Base-by-base conservation (phyloP, 2,113 vertebrate species). In the Indri indri region DNA sequence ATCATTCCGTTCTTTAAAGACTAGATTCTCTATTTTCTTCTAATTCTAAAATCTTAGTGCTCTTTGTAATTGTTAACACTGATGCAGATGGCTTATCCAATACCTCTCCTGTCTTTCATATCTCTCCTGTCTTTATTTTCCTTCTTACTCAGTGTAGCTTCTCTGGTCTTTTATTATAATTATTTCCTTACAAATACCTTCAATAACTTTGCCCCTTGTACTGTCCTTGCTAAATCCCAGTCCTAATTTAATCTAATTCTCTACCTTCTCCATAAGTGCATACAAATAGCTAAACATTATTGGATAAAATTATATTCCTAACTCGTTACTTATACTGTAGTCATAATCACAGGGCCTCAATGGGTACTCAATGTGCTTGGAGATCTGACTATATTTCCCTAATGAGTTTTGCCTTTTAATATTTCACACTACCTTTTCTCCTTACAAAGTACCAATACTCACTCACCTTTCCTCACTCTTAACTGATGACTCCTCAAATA, bases 11-110 rank as follows among this genome's bases (percentile, higher is more conserved):
- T 88, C 18, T 84, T 94, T 87, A 79, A 88, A 85, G n/a, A 54
- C 17, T 91, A 45, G 17, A 30, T 80, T 14, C 47, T 88, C 27
- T 77, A 59, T 96, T 93, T 85, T 87, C 34, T 96, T 97, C 77
- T 91, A 42, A 34, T 65, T 65, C 52, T 34, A 92, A 27, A 82
- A 34, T 73, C 18, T 65, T 85, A 40, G 2, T 14, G 5, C n/a
- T 88, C 10, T 91, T 71, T 40, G 42, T 82, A 8, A 71, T 89
- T 85, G 81, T 95, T n/a, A 88, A 14, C 11, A 54, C 73, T 30
- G 16, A 23, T 86, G 8, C 94, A 57, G 32, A 61, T 74, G 30
- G 77, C 23, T 54, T 92, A 9, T 34, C 27, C 8, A 54, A 0
- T 73, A 80, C 14, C 59, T 23, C n/a, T 54, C 52, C 52, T 52